Base-by-base conservation (phyloP, 2,888 invertebrate genomes). In the Clepsis dumicolana region DNA sequence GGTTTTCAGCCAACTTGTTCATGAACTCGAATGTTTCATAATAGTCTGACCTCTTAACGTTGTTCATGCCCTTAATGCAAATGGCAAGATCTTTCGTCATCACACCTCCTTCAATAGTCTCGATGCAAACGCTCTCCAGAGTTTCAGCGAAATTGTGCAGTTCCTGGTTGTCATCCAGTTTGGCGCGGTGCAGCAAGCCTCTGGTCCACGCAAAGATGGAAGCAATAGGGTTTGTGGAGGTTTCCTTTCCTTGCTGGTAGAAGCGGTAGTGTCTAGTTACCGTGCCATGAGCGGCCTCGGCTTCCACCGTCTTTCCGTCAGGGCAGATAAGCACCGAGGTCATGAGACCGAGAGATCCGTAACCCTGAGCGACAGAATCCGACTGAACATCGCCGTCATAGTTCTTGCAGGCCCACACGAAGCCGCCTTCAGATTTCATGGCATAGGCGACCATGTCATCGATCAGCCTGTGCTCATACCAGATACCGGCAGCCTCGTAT, bases 81-180 rank as follows among this genome's bases (percentile, higher is more conserved):
- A 99, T 98, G 53, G 99, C 99, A 84, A 99, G 95, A 94, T 99
- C 99, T 89, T 99, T 99, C 64, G 99, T 99, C 98, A 99, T 99
- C 75, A 95, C 94, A 32, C 99, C 99, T 66, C 96, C 94, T 89
- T 99, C 99, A 75, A 99, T 99, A 0, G 99, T 99, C 75, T 97
- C 97, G 71, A 99, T 91, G 91, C 99, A 99, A 18, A 98, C 98
- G 72, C 95, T 94, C 83, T 99, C 99, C 64, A 99, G 94, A 25
- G 96, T 96, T 76, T 96, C 95, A n/a, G 98, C 97, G 85, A 99
- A 99, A 68, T 95, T 94, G 74, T 95, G 94, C 56, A 99, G 94
- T 59, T 94, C 94, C 7, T 89, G 82, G 83, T 99, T 99, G 76
- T 96, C 94, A 84, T 99, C 99, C 72, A 99, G 94, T 83, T 98